A percentile compares a stretch with the other conserved stretches of the same genome.
These are phyloP conservation scores for Pyrgus malvae DNA, from an alignment of 2,888 invertebrate species.

Conservation along the genomic window DNA sequence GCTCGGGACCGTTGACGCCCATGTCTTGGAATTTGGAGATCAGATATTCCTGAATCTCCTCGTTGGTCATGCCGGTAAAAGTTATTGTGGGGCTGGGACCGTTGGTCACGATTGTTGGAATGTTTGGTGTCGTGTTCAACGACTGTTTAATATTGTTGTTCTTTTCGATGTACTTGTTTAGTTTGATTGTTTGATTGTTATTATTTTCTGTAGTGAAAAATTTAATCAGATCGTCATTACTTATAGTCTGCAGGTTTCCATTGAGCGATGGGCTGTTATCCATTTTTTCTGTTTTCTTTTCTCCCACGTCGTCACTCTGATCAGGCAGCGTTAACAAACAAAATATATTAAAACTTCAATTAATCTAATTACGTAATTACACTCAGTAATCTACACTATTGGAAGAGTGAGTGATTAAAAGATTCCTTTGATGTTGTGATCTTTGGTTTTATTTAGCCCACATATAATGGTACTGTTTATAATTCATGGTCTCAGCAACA, in stretches of 20 bases:
- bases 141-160: slow-evolving; percentile 60
- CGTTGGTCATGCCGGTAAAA: slow-evolving; percentile 63
- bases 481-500: too few species aligned
- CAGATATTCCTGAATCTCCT: slow-evolving; percentile 68
- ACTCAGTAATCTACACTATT: too few species aligned
- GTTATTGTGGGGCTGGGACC: slow-evolving; percentile 47
- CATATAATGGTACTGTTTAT: too few species aligned
- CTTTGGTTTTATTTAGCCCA: too few species aligned
- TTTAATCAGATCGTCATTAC: slow-evolving; percentile 55
- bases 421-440: too few species aligned
- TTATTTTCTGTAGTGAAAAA: slow-evolving; percentile 45
- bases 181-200: slow-evolving; percentile 40
- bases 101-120: slow-evolving; percentile 34
- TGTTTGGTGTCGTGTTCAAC: slow-evolving; percentile 46
- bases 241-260: slow-evolving; percentile 47
- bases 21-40: slow-evolving; percentile 67
- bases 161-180: slow-evolving; percentile 55
- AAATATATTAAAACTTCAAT: slow-evolving; percentile 7
- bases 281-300: slow-evolving; percentile 40
- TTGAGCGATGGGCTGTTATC: slow-evolving; percentile 45
- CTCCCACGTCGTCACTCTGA: slow-evolving; percentile 38
- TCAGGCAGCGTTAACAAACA: slow-evolving; percentile 33
- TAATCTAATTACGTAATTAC: too few species aligned
- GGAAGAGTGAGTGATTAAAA: too few species aligned
- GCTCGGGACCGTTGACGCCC: slow-evolving; percentile 47